Conservation (phyloP, 2,113 vertebrate genomes). For the Plestiodon gilberti region DNA sequence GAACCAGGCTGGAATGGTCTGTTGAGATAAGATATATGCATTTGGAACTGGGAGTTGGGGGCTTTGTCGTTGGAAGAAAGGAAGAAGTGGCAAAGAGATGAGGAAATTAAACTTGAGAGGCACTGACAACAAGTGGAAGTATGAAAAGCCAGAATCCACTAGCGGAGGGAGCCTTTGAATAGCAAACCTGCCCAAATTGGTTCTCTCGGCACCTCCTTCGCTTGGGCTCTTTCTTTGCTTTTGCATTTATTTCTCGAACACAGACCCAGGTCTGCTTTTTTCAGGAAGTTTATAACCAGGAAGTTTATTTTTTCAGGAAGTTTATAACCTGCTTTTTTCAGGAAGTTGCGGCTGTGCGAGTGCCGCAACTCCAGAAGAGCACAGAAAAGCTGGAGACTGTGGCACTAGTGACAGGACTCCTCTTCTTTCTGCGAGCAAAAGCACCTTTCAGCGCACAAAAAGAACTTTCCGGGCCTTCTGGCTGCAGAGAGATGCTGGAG, state of each 20-base stretch:
- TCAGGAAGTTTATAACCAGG: too few relatives aligned
- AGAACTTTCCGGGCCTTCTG: background rate
- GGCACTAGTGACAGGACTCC: too few relatives aligned
- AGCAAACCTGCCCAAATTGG: background rate
- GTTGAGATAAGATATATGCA: slow-evolving; percentile 63
- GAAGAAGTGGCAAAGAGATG: fast-evolving
- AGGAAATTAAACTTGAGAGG: background rate
- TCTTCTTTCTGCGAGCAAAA: background rate
- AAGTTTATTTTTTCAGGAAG: background rate
- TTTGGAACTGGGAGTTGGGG: slow-evolving; percentile 28
- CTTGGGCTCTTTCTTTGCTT: background rate
- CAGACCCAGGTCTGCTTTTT: background rate
- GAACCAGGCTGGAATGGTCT: slow-evolving; percentile 45
- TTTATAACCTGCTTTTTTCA: too few relatives aligned
- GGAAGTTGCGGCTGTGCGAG: too few relatives aligned
- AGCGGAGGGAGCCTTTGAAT: background rate
- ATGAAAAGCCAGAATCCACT: fast-evolving
- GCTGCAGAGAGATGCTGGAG: background rate
- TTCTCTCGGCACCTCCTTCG: background rate
- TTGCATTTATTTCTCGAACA: background rate
- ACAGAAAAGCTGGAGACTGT: background rate
- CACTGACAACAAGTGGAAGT: fast-evolving
- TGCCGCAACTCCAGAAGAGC: background rate
- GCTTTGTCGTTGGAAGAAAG: slow-evolving; percentile 49
- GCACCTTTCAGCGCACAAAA: too few relatives aligned